phyloP scores from a whole-genome alignment of 2,888 invertebrate genomes.

The Oscheius sp. region DNA sequence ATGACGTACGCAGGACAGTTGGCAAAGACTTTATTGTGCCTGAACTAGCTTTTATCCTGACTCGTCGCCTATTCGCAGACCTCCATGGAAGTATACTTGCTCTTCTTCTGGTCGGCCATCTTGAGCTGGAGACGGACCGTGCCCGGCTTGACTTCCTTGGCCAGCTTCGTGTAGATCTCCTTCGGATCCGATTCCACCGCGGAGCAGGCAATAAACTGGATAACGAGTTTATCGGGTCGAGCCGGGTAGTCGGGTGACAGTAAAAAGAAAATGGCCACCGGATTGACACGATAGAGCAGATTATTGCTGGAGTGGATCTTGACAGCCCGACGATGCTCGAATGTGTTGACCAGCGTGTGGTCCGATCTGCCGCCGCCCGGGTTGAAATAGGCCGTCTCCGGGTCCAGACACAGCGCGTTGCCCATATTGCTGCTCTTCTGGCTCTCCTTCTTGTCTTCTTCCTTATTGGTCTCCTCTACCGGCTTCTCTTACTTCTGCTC shows the following conservation, averaged over 20 bases:
- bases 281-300: slow-evolving; percentile 12
- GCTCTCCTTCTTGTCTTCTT: slow-evolving; percentile 4
- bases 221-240: slow-evolving; percentile 23
- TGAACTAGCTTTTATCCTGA: neutral
- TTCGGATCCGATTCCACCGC: slow-evolving; percentile 13
- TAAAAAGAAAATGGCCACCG: slow-evolving; percentile 22
- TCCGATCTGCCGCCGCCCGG: slow-evolving; percentile 27
- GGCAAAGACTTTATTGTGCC: neutral
- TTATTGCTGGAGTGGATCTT: slow-evolving; percentile 32
- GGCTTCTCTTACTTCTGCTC: slow-evolving; percentile 9
- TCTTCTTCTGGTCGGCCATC: slow-evolving; percentile 7
- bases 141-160: slow-evolving; percentile 15
- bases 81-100: slow-evolving; percentile 1
- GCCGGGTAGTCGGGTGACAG: slow-evolving; percentile 14
- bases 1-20: no score
- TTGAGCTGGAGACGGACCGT: slow-evolving; percentile 24
- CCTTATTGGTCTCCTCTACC: neutral
- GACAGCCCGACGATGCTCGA: slow-evolving; percentile 19
- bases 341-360: slow-evolving; percentile 29
- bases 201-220: slow-evolving; percentile 22
- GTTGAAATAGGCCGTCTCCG: slow-evolving; percentile 32
- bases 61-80: neutral
- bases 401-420: slow-evolving; percentile 6
- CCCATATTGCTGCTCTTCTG: neutral
- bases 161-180: slow-evolving; percentile 24